These are phyloP conservation scores for Deroplatys truncata DNA, from an alignment of 2,888 invertebrate genomes.

Conservation along the genomic window DNA sequence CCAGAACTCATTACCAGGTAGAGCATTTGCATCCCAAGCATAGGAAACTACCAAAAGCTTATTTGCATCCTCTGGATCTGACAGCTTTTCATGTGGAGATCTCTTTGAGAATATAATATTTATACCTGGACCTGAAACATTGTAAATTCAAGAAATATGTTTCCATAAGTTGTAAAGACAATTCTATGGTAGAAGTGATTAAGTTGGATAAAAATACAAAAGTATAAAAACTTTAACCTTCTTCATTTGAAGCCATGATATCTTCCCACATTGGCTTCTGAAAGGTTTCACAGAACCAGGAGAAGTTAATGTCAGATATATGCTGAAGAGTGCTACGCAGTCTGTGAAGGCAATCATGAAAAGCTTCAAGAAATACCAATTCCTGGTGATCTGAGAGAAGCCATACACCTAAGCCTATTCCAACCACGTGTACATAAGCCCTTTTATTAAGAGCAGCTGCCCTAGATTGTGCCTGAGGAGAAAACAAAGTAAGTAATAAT, in stretches of 20 bases:
- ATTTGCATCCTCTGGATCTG: conserved; percentile 42
- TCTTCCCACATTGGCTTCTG: too few relatives aligned
- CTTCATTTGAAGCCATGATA: too few relatives aligned
- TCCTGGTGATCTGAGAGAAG: conserved; percentile 35
- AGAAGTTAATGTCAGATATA: conserved; percentile 36
- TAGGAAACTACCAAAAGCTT: conserved; percentile 59
- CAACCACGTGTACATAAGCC: conserved; percentile 63
- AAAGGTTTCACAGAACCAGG: conserved; percentile 32
- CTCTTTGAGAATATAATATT: conserved; percentile 51
- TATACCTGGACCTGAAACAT: conserved; percentile 41
- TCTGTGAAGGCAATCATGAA: conserved; percentile 34
- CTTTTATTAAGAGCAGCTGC: conserved; percentile 48
- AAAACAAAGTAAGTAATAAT: too few relatives aligned
- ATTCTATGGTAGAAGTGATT: too few relatives aligned
- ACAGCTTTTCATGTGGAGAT: conserved; percentile 57
- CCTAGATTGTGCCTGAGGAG: conserved; percentile 54
- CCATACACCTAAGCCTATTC: conserved; percentile 38
- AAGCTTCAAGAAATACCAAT: conserved; percentile 35
- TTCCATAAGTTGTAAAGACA: too few relatives aligned
- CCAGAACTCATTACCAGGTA: conserved; percentile 74
- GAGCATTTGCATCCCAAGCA: conserved; percentile 68
- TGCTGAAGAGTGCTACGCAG: conserved; percentile 30
- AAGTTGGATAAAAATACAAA: too few relatives aligned
- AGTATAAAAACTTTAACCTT: too few relatives aligned
- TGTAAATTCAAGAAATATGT: not conserved